Evolutionary conservation across 2,888 invertebrate genomes (phyloP), one percentile per base, ranked within the genome.

Genomic region (Chloromyia formosa): DNA sequence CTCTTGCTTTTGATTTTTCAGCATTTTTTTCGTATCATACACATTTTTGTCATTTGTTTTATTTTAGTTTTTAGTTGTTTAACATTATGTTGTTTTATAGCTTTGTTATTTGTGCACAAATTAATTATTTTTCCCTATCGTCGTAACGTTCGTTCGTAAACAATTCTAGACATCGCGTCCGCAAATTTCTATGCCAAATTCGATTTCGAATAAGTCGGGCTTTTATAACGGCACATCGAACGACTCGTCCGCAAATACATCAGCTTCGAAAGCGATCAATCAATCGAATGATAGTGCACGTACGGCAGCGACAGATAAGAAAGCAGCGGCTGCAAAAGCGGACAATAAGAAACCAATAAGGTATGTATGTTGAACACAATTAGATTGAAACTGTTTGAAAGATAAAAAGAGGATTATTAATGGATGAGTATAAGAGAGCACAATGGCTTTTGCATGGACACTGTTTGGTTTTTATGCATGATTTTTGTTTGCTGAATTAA

Each of bases 181-280:
- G 56, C 87, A 87, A 79, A 89, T 89, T 79, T 87, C 89, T 74
- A 86, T 89, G 87, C 89, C 89, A 73, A 88, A 88, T 81, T 86
- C 85, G 23, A 80, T 82, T 79, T 81, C 81, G 80, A 83, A 82
- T 81, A 81, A 84, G 78, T 79, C 83, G 64, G 83, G 79, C 18
- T 80, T 79, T 18, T 82, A 80, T 74, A 81, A 82, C 74, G 84
- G 76, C 49, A 16, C 61, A 12, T 23, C 42, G 7, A 27, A 49
- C 49, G 27, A 45, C 10, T 35, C 27, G 27, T 35, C 27, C 27
- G 35, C 18, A 10, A 61, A 45, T 73, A 16, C 23, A 0, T 1
- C 61, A 16, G 45, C 45, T n/a, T 2, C 7, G 14, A 10, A 14
- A 16, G 12, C 7, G 14, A 1, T 22, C 12, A 22, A 16, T 10